A percentile compares a stretch with the other conserved stretches of the same genome.
Conservation (phyloP, 2,113 vertebrate genomes). For the Barnardius zonarius region DNA sequence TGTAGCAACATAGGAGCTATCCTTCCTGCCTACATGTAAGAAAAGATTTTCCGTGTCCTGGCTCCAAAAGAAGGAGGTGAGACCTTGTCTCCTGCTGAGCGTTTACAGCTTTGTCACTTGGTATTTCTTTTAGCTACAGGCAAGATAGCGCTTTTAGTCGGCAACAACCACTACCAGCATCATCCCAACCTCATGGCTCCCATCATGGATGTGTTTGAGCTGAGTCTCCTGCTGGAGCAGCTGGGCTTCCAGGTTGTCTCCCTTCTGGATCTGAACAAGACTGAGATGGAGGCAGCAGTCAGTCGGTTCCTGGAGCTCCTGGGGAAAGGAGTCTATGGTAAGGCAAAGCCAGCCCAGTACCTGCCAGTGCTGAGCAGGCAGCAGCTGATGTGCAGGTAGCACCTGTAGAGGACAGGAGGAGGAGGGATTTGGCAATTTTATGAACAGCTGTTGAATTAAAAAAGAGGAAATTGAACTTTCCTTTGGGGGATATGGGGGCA, state of each 20-base stretch:
- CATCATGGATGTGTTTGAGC: conserved; percentile 82
- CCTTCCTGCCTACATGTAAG: not conserved
- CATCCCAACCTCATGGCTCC: conserved; percentile 83
- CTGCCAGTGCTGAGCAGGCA: not conserved
- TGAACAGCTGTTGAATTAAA: not conserved
- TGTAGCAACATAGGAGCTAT: not conserved
- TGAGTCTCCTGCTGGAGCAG: conserved; percentile 78
- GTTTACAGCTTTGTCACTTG: not conserved
- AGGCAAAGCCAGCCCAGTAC: not conserved
- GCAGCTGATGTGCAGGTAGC: accelerated
- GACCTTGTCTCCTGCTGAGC: not conserved
- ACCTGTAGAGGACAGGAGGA: accelerated
- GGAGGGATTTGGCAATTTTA: not conserved
- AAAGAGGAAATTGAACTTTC: not conserved
- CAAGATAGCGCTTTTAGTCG: conserved; percentile 86
- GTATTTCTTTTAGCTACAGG: conserved; percentile 75
- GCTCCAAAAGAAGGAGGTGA: not conserved
- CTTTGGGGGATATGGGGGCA: not conserved
- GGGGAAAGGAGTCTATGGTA: conserved; percentile 84
- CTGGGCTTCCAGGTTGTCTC: conserved; percentile 85
- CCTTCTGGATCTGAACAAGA: conserved; percentile 82
- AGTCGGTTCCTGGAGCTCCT: conserved; percentile 82
- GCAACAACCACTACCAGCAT: conserved; percentile 82
- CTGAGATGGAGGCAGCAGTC: conserved; percentile 80
- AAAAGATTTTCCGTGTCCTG: not conserved